A percentile compares a stretch with the other conserved stretches of the same genome.
phyloP scores from a whole-genome alignment of 2,888 invertebrate species.

The Laspeyria flexula region DNA sequence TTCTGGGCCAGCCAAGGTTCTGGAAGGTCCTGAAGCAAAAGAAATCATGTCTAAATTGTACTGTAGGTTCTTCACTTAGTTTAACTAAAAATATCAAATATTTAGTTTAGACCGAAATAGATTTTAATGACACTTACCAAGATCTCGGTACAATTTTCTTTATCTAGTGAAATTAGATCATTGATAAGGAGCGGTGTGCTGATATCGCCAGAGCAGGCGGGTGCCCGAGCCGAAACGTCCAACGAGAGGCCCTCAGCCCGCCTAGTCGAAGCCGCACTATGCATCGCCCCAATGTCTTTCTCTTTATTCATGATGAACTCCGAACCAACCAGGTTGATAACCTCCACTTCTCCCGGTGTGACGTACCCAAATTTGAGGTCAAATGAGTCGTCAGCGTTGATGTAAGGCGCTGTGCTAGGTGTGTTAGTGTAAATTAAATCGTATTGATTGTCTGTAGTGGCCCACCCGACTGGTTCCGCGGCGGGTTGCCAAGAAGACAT shows the following conservation, averaged over 20 bases:
- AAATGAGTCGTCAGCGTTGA: conserved; percentile 74
- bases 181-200: conserved; percentile 80
- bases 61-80: not conserved
- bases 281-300: conserved; percentile 34
- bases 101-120: no score
- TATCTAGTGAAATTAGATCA: conserved; percentile 78
- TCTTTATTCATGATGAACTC: conserved; percentile 63
- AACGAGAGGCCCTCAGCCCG: conserved; percentile 58
- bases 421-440: conserved; percentile 58
- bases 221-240: conserved; percentile 60
- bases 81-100: no score
- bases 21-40: conserved; percentile 55
- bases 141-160: conserved; percentile 62
- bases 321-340: conserved; percentile 65
- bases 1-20: conserved; percentile 52
- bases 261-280: conserved; percentile 38
- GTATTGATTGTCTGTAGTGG: conserved; percentile 54
- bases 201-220: conserved; percentile 61
- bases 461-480: conserved; percentile 57
- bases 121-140: conserved; percentile 53
- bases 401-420: conserved; percentile 71
- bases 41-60: not conserved
- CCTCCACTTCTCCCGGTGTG: conserved; percentile 73
- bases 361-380: conserved; percentile 71
- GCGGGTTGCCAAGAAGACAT: conserved; percentile 57